These are phyloP conservation scores for Rhamphomyia laevipes DNA, from an alignment of 2,888 invertebrate genomes.

Conservation along the genomic window DNA sequence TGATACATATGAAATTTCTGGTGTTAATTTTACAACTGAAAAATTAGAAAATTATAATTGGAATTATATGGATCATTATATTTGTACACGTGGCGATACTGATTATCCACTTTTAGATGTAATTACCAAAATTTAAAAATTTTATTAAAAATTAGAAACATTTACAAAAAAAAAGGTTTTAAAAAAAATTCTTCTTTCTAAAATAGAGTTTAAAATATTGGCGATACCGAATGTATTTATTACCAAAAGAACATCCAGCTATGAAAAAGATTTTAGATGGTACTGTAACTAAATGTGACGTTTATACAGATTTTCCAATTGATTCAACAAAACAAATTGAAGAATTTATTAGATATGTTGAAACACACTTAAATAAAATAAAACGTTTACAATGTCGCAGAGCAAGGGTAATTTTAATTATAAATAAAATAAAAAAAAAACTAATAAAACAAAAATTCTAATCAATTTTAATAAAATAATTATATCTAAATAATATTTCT, in stretches of 20 bases:
- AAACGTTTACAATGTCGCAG: conserved; percentile 64
- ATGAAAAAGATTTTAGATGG: conserved; percentile 68
- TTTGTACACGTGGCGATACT: conserved; percentile 86
- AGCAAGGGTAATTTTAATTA: conserved; percentile 52
- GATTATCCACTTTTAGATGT: conserved; percentile 83
- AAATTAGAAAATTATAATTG: conserved; percentile 93
- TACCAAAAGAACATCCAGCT: conserved; percentile 71
- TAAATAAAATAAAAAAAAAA: not conserved
- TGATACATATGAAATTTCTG: conserved; percentile 85
- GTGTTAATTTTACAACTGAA: conserved; percentile 89
- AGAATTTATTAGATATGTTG: conserved; percentile 71
- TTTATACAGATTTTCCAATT: conserved; percentile 49
- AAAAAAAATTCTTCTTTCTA: not conserved
- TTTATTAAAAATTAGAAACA: too few relatives aligned
- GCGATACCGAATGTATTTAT: conserved; percentile 79
- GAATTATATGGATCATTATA: conserved; percentile 96
- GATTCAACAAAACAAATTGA: conserved; percentile 50
- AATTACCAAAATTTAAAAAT: conserved; percentile 16
- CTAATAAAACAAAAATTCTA: too few relatives aligned
- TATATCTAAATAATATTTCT: not conserved
- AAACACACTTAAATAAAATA: conserved; percentile 80
- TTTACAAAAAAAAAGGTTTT: not conserved
- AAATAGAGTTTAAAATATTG: conserved; percentile 71
- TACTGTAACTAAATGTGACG: conserved; percentile 62
- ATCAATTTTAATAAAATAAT: not conserved